Conservation (phyloP, 23 tunicate genomes). For the Corella eumyota region DNA sequence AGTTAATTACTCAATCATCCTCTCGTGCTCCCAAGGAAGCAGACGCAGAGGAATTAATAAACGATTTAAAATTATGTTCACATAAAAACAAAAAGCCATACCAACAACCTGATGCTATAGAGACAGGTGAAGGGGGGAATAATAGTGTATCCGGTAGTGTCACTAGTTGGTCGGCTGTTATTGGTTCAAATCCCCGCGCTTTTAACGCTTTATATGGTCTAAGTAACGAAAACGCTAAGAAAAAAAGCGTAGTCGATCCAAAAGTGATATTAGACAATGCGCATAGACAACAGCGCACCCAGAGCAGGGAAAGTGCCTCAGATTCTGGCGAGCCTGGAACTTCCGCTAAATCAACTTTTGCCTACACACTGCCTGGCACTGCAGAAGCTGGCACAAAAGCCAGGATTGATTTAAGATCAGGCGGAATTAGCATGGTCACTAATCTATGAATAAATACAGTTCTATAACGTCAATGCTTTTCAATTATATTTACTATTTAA, state of each 20-base stretch:
- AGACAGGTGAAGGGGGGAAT: conserved; percentile 45
- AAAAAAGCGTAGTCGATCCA: conserved; percentile 26
- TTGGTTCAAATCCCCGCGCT: conserved; percentile 61
- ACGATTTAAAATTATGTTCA: not conserved
- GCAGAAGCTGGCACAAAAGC: conserved; percentile 88
- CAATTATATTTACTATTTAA: too few species aligned
- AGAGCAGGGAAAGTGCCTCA: conserved; percentile 4
- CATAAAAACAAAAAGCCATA: not conserved
- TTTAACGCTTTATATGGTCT: conserved; percentile 34
- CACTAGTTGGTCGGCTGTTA: conserved; percentile 73
- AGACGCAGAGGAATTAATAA: not conserved
- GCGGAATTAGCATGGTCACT: conserved; percentile 88
- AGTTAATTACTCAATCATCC: conserved; percentile 31
- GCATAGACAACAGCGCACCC: not conserved
- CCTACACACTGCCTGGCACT: conserved; percentile 85
- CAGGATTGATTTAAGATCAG: conserved; percentile 62
- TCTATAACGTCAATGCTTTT: too few species aligned
- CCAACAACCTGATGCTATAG: conserved; percentile 9
- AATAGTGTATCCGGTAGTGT: conserved; percentile 63
- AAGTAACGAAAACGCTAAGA: conserved; percentile 2
- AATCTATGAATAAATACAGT: too few species aligned
- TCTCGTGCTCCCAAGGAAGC: not conserved
- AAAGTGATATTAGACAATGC: conserved; percentile 40
- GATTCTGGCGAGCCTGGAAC: not conserved
- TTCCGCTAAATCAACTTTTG: not conserved